phyloP scores from a whole-genome alignment of 2,113 vertebrate genomes.

The Azemiops feae region DNA sequence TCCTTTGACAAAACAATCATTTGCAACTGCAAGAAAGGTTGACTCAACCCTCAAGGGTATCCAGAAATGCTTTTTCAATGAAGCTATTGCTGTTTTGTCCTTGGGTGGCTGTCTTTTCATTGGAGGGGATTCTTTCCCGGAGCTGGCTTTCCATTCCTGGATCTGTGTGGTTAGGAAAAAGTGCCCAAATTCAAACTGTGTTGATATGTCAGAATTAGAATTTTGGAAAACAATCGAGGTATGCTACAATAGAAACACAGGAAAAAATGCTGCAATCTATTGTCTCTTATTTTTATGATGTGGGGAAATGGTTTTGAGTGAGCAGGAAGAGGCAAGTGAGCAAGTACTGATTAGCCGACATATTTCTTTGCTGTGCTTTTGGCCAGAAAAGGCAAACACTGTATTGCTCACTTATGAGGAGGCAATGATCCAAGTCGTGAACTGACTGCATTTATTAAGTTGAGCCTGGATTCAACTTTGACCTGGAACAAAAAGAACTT shows the following conservation, averaged over 20 bases:
- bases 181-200: background rate
- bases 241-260: background rate
- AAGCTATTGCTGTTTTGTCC: background rate
- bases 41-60: background rate
- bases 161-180: background rate
- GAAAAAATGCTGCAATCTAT: background rate
- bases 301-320: background rate
- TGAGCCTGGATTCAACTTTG: background rate
- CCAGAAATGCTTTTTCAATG: background rate
- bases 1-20: background rate
- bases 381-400: background rate
- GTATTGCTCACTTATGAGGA: background rate
- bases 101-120: background rate
- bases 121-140: background rate
- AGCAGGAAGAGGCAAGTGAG: background rate
- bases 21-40: background rate
- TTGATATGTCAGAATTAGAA: background rate
- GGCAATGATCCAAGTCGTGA: background rate
- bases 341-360: background rate
- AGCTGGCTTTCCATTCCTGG: background rate
- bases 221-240: background rate
- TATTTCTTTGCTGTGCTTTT: background rate
- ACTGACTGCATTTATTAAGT: background rate
- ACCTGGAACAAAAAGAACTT: background rate
- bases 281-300: background rate